phyloP scores from a whole-genome alignment of 2,888 invertebrate species.

The Xestia xanthographa region DNA sequence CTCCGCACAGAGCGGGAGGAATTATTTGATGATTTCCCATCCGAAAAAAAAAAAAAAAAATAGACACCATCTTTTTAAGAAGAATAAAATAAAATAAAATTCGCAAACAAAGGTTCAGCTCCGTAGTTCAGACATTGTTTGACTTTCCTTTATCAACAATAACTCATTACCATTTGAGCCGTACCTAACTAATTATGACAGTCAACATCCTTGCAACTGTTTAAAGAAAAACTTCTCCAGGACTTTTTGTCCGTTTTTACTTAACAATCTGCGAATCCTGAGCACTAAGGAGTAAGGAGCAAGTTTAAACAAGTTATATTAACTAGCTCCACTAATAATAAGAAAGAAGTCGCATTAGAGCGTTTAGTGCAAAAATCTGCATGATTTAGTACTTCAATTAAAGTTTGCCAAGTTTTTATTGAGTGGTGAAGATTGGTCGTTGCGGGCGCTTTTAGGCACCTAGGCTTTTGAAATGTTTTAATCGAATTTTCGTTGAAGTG shows the following conservation, averaged over 20 bases:
- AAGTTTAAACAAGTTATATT: slow-evolving; percentile 68
- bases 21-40: too few relatives aligned
- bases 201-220: slow-evolving; percentile 38
- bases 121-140: slow-evolving; percentile 24
- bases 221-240: slow-evolving; percentile 39
- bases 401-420: slow-evolving; percentile 64
- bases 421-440: slow-evolving; percentile 57
- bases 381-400: slow-evolving; percentile 66
- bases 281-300: slow-evolving; percentile 40
- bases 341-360: slow-evolving; percentile 67
- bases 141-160: slow-evolving; percentile 36
- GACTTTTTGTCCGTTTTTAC: slow-evolving; percentile 40
- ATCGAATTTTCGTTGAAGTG: slow-evolving; percentile 43
- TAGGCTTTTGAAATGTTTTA: slow-evolving; percentile 35
- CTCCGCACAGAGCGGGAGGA: too few relatives aligned
- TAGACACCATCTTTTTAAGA: background rate
- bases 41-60: too few relatives aligned
- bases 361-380: slow-evolving; percentile 64
- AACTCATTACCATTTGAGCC: slow-evolving; percentile 41
- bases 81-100: slow-evolving; percentile 17
- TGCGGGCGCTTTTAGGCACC: slow-evolving; percentile 19
- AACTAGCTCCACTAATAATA: slow-evolving; percentile 64
- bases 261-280: slow-evolving; percentile 36
- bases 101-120: slow-evolving; percentile 10
- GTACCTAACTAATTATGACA: slow-evolving; percentile 48